Evolutionary conservation across 2,113 vertebrate genomes (phyloP), one percentile per base, ranked within the genome.

Genomic region (Myocastor coypus): DNA sequence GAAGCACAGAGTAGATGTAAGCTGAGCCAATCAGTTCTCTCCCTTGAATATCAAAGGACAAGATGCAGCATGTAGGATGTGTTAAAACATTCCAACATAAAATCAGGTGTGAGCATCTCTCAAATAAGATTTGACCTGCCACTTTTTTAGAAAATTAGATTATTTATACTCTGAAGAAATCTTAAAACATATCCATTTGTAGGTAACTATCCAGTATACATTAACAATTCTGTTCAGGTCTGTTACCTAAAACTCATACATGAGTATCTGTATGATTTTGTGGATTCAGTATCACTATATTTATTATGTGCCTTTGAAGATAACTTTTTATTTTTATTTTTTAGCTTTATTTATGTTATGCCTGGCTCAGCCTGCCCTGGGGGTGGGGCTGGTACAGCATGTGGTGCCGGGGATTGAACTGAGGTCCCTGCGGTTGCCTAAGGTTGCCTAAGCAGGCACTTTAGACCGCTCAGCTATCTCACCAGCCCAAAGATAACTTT

Each of bases 91-190:
- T 68, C 84, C 6, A 87, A 55, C 28, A 32, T 81, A 68, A 73
- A 92, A 34, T 59, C 52, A 69, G 9, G 73, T 87, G 63, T 52
- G 11, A 93, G 30, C 32, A 16, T 20, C 40, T 93, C 28, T 37
- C 73, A 52, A 5, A 90, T 4, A 83, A 16, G 75, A 81, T 87
- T 50, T 81, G 30, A 66, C 80, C 34, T 61, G 66, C 1, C 19
- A 96, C 37, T 26, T 63, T 69, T 63, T 63, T 83, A 75, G 42
- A 77, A 75, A 93, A 81, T n/a, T 40, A 80, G 22, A 91, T 87
- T 61, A 5, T 14, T 2, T 6, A 83, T 42, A 64, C 40, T 92
- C 59, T 57, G 68, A 46, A 89, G 90, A 34, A 89, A 94, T n/a
- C 90, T 93, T 13, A 66, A 66, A 84, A 91, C 77, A 59, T 40